Percentiles rank a stretch among this genome's conserved stretches.
Conservation (phyloP, 2,113 vertebrate species). For the Siniperca knerii region DNA sequence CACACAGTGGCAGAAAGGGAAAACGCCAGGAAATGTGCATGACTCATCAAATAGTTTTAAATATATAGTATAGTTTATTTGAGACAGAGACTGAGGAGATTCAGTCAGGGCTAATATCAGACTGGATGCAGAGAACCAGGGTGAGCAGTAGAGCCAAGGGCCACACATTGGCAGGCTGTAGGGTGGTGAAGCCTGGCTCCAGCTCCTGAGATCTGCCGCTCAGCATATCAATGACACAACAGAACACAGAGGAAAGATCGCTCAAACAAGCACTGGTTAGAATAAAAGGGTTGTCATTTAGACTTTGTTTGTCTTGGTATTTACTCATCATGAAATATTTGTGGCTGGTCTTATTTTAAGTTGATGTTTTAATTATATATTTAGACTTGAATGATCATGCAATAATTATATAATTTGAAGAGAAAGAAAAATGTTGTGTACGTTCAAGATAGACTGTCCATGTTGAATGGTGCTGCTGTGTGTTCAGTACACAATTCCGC, state of each 20-base stretch:
- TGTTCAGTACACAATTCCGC: background rate
- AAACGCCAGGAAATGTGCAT: background rate
- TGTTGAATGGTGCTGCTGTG: background rate
- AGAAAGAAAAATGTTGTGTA: background rate
- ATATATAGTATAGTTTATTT: background rate
- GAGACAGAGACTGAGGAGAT: background rate
- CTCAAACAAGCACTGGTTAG: slow-evolving; percentile 13
- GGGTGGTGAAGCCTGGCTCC: slow-evolving; percentile 32
- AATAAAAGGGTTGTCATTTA: slow-evolving; percentile 19
- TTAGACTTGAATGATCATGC: background rate
- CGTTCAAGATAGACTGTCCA: background rate
- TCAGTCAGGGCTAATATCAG: background rate
- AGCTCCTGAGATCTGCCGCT: slow-evolving; percentile 30
- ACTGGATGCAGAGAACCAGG: background rate
- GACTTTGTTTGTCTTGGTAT: background rate
- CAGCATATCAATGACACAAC: slow-evolving; percentile 54
- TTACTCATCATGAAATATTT: background rate
- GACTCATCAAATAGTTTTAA: background rate
- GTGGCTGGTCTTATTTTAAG: background rate
- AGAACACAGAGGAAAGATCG: slow-evolving; percentile 29
- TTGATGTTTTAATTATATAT: background rate
- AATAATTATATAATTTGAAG: background rate
- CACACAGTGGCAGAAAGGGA: background rate
- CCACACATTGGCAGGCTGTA: slow-evolving; percentile 19
- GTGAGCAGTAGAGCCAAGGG: background rate